Conservation (phyloP, 1,140 invertebrate species). For the Rhyzopertha dominica region DNA sequence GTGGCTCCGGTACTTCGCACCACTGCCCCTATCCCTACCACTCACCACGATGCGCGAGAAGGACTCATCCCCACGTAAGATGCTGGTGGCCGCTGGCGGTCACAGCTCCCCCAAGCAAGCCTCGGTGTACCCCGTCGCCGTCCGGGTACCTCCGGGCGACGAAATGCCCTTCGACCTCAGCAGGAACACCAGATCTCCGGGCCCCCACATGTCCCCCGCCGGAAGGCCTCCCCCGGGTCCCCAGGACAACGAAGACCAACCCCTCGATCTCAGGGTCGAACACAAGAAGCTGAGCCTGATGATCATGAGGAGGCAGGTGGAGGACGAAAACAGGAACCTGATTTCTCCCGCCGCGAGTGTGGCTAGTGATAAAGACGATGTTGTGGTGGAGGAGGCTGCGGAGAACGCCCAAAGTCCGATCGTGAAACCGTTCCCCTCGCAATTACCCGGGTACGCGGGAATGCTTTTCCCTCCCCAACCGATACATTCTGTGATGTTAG, state of each 20-base stretch:
- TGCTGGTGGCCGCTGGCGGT: slow-evolving; percentile 52
- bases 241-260: slow-evolving; percentile 60
- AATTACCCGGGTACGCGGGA: slow-evolving; percentile 47
- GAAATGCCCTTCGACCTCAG: slow-evolving; percentile 56
- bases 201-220: slow-evolving; percentile 53
- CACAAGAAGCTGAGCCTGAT: slow-evolving; percentile 61
- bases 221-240: slow-evolving; percentile 47
- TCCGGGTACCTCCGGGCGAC: slow-evolving; percentile 49
- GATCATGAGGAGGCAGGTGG: slow-evolving; percentile 41
- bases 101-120: slow-evolving; percentile 67
- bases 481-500: slow-evolving; percentile 62
- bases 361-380: slow-evolving; percentile 40
- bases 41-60: slow-evolving; percentile 66
- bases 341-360: slow-evolving; percentile 55
- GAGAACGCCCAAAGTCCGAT: slow-evolving; percentile 22
- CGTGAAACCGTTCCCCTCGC: slow-evolving; percentile 34
- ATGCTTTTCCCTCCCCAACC: slow-evolving; percentile 57
- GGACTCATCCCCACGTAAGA: slow-evolving; percentile 71
- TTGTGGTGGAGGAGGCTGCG: slow-evolving; percentile 29
- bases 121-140: slow-evolving; percentile 61
- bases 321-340: slow-evolving; percentile 73
- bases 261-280: slow-evolving; percentile 75
- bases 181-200: slow-evolving; percentile 44
- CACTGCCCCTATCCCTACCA: slow-evolving; percentile 27
- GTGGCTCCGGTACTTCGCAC: slow-evolving; percentile 41